phyloP scores from a whole-genome alignment of 2,797 vertebrate genomes.

The Betta splendens region DNA sequence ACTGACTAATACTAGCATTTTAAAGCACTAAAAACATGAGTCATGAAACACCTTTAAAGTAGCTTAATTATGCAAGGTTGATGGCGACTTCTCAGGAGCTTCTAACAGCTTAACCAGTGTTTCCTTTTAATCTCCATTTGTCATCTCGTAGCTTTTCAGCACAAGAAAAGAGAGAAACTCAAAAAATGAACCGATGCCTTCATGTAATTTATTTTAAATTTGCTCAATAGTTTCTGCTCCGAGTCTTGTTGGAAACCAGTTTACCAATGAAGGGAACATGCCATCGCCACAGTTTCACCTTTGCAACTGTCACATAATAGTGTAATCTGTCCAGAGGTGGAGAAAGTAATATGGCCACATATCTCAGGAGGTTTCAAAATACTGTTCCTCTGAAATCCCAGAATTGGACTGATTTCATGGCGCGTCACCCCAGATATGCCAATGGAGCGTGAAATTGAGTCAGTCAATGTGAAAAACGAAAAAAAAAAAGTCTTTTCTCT shows the following conservation, averaged over 20 bases:
- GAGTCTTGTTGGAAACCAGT: conserved; percentile 55
- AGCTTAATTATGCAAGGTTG: too few species aligned
- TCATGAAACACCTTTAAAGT: too few species aligned
- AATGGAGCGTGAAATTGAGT: conserved; percentile 87
- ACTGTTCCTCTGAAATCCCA: conserved; percentile 84
- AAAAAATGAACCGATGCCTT: conserved; percentile 38
- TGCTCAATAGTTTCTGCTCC: conserved; percentile 46
- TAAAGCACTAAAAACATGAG: too few species aligned
- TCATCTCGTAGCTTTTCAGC: conserved; percentile 14
- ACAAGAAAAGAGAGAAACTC: conserved; percentile 14
- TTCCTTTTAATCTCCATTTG: background rate
- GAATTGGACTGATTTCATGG: conserved; percentile 87
- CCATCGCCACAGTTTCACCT: conserved; percentile 67
- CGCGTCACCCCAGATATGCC: conserved; percentile 82
- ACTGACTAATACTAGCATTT: too few species aligned
- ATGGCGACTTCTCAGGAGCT: background rate
- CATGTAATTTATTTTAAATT: conserved; percentile 50
- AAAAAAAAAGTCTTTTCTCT: conserved; percentile 64
- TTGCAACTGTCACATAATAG: conserved; percentile 76
- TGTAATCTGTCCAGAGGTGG: conserved; percentile 77
- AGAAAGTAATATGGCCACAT: conserved; percentile 81
- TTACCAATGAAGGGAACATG: conserved; percentile 56
- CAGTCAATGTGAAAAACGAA: conserved; percentile 81
- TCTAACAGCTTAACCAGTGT: conserved; percentile 3
- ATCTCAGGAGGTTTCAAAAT: conserved; percentile 85